Conservation (phyloP, 2,113 vertebrate genomes). For the Eublepharis macularius region DNA sequence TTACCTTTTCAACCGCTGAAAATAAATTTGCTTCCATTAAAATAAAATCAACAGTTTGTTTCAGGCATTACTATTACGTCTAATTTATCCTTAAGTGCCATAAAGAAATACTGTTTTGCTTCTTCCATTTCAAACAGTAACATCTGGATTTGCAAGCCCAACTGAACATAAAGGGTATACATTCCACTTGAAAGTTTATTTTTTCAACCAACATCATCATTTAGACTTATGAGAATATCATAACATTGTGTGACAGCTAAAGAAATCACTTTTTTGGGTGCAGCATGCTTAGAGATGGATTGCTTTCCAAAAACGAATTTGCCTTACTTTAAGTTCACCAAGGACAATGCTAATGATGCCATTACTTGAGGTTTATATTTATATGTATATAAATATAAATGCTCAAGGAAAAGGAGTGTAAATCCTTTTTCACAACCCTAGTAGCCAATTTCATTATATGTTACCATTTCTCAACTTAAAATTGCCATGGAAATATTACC, state of each 20-base stretch:
- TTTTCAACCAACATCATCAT: conserved; percentile 57
- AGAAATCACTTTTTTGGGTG: conserved; percentile 12
- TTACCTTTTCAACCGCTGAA: conserved; percentile 46
- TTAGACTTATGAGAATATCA: conserved; percentile 30
- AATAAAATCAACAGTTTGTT: neutral
- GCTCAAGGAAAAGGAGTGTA: neutral
- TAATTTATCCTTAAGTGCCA: conserved; percentile 41
- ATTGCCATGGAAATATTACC: neutral
- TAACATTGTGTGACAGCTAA: neutral
- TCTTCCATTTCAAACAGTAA: conserved; percentile 51
- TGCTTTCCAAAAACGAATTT: conserved; percentile 24
- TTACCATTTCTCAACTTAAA: neutral
- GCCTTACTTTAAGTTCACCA: neutral
- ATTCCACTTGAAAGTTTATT: conserved; percentile 62
- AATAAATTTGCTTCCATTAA: conserved; percentile 41
- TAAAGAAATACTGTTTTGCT: conserved; percentile 48
- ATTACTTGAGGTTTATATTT: neutral
- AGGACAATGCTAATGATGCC: neutral
- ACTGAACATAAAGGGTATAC: conserved; percentile 35
- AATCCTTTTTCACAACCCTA: conserved; percentile 2
- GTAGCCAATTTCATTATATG: neutral
- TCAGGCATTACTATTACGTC: conserved; percentile 31
- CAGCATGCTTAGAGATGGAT: neutral
- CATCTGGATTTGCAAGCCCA: conserved; percentile 41
- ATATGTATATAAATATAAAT: neutral